A percentile compares a stretch with the other conserved stretches of the same genome.
Conservation (phyloP, 2,888 invertebrate species). For the Mesorhabditis belari region DNA sequence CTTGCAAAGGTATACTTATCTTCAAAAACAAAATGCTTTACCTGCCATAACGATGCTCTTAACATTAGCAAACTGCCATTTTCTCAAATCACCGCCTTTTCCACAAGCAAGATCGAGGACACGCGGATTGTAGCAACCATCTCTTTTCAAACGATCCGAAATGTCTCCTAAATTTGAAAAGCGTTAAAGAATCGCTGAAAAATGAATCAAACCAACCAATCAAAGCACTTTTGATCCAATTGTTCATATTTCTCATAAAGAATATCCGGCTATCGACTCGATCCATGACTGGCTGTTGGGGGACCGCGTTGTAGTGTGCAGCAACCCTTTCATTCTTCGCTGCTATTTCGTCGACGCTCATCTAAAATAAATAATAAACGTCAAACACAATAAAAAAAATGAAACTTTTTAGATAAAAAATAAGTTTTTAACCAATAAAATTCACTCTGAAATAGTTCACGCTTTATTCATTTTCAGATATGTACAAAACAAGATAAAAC, state of each 20-base stretch:
- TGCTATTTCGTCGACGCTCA: too few relatives aligned
- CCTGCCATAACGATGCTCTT: constrained; percentile 47
- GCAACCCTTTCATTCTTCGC: constrained; percentile 70
- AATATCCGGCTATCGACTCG: constrained; percentile 83
- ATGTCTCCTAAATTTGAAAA: constrained; percentile 36
- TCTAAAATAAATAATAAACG: too few relatives aligned
- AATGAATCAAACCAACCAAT: constrained; percentile 78
- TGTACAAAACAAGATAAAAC: too few relatives aligned
- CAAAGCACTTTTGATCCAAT: constrained; percentile 94
- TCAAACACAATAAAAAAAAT: too few relatives aligned
- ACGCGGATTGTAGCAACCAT: constrained; percentile 36
- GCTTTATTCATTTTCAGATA: too few relatives aligned
- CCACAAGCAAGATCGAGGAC: constrained; percentile 93
- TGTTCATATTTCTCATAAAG: constrained; percentile 91
- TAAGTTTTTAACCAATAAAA: too few relatives aligned
- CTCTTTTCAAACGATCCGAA: constrained; percentile 10
- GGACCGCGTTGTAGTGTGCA: constrained; percentile 82
- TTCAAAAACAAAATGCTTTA: constrained; percentile 9
- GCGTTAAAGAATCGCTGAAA: too few relatives aligned
- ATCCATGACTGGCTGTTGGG: constrained; percentile 73
- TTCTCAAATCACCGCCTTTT: constrained; percentile 95
- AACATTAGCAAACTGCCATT: constrained; percentile 63
- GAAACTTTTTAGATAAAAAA: too few relatives aligned
- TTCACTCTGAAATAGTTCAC: too few relatives aligned
- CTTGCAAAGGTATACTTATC: not conserved